Conservation (phyloP, 2,113 vertebrate species). For the Mormyrus lacerda region DNA sequence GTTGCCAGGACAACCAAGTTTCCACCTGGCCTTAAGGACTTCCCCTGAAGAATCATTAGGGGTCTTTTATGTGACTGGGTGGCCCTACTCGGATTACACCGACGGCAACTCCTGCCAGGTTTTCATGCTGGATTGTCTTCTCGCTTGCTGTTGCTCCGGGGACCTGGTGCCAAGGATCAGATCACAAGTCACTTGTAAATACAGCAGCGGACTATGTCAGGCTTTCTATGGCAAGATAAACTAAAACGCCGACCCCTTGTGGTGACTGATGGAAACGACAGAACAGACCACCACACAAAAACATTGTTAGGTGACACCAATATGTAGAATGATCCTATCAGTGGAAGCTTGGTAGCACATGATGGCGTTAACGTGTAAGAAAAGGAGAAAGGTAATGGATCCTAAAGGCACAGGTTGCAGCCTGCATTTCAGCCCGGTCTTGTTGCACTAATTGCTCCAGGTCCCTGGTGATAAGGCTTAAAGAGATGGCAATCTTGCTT, state of each 20-base stretch:
- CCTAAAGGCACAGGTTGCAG: background rate
- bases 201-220: background rate
- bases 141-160: background rate
- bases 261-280: background rate
- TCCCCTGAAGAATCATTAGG: background rate
- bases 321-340: background rate
- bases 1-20: slow-evolving; percentile 36
- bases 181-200: background rate
- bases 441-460: slow-evolving; percentile 26
- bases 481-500: background rate
- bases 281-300: background rate
- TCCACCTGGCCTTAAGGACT: no score
- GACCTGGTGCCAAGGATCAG: background rate
- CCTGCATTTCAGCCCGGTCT: background rate
- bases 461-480: slow-evolving; percentile 17
- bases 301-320: background rate
- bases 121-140: background rate
- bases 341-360: background rate
- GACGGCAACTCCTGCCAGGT: background rate
- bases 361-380: background rate
- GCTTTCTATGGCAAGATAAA: background rate
- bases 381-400: background rate
- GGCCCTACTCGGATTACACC: background rate
- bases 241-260: background rate
- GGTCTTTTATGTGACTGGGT: background rate